Evolutionary conservation across 2,888 invertebrate species (phyloP), one percentile per base, ranked within the genome.

Genomic region (Stomorhina lunata): DNA sequence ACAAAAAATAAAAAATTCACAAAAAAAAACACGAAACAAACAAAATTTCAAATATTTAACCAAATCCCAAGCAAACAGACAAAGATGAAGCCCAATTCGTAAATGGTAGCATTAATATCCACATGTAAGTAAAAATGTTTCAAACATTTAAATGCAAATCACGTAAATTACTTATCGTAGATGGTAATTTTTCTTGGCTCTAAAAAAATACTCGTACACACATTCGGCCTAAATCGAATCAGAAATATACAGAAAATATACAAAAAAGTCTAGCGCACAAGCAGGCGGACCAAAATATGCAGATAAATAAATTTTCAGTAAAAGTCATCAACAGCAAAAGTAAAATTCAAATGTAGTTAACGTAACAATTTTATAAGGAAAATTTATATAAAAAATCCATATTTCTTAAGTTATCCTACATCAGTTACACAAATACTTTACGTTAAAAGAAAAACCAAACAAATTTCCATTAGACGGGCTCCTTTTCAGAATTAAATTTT

Each of bases 151-250:
- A 75, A 82, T 82, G 65, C 79, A 82, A 71, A 82, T 82, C 82
- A 79, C 79, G 82, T 82, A 82, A 82, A 82, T 82, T 79, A 82
- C 82, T 82, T 82, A 82, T 82, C 78, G 65, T 75, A 53, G 75
- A 79, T 75, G 69, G 75, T 75, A 82, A 82, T 79, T 82, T 79
- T 59, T 66, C 27, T 45, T 76, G 53, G 50, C 65, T 65, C 66
- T 57, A 66, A 27, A n/a, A n/a, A n/a, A n/a, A n/a, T n/a, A n/a
- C n/a, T n/a, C 25, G 37, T 32, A 43, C 17, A 43, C 15, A 22
- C 45, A 20, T 5, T 27, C 15, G 12, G 20, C 48, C 5, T n/a
- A 25, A 43, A 50, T n/a, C 25, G 4, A 50, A 25, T n/a, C 50
- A 50, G 27, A 25, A 25, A 2, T 12, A 4, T 2, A 4, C 27